These are phyloP conservation scores for Limnothrissa miodon DNA, from an alignment of 2,113 vertebrate genomes.

Conservation along the genomic window DNA sequence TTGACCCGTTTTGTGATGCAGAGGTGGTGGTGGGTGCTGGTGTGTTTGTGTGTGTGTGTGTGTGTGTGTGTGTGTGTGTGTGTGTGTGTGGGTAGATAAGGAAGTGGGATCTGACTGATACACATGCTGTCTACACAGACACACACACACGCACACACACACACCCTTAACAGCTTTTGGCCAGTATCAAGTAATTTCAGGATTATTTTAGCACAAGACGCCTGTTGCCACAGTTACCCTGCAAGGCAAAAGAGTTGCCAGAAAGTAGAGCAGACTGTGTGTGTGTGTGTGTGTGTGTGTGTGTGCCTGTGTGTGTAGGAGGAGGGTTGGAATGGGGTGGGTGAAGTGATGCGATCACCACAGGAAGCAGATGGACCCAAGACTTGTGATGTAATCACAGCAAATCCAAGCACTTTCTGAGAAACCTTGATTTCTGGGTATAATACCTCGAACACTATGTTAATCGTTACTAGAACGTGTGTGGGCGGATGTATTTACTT, in stretches of 20 bases:
- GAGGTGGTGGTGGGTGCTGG: not conserved
- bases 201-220: too few species aligned
- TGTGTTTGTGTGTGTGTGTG: not conserved
- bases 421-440: conserved; percentile 17
- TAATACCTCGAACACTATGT: not conserved
- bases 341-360: conserved; percentile 14
- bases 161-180: not conserved
- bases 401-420: conserved; percentile 29
- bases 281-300: too few species aligned
- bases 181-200: too few species aligned
- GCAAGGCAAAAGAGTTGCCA: too few species aligned
- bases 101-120: not conserved
- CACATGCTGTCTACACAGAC: not conserved
- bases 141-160: not conserved
- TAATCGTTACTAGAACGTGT: not conserved
- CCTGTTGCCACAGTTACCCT: too few species aligned
- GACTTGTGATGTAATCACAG: conserved; percentile 22
- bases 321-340: not conserved
- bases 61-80: too few species aligned
- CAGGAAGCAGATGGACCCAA: conserved; percentile 31
- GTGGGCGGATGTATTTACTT: not conserved
- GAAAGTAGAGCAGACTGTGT: too few species aligned
- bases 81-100: not conserved
- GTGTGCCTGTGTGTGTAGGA: too few species aligned
- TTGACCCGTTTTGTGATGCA: conserved; percentile 4